Conservation (phyloP, 1,140 invertebrate genomes). For the Pogonus chalceus region DNA sequence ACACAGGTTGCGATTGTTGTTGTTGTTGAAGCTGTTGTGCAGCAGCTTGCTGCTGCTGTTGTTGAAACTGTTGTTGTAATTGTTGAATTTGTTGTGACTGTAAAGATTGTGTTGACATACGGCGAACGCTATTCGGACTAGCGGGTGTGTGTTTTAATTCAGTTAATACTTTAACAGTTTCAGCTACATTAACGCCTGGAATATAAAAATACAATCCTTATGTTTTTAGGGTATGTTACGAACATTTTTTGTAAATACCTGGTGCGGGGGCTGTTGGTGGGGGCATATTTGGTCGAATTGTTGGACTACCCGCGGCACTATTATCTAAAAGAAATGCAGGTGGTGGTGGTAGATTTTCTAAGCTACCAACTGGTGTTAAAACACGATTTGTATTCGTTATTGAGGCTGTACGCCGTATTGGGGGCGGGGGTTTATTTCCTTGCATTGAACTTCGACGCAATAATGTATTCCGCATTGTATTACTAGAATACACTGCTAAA, state of each 20-base stretch:
- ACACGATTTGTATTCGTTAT: slow-evolving; percentile 46
- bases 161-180: slow-evolving; percentile 75
- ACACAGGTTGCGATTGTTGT: slow-evolving; percentile 24
- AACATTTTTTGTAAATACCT: neutral
- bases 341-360: slow-evolving; percentile 69
- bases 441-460: slow-evolving; percentile 51
- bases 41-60: slow-evolving; percentile 20
- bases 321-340: slow-evolving; percentile 69
- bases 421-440: slow-evolving; percentile 66
- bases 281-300: slow-evolving; percentile 12
- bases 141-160: slow-evolving; percentile 77
- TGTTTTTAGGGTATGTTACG: slow-evolving; percentile 15
- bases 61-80: slow-evolving; percentile 28
- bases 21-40: slow-evolving; percentile 21
- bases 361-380: slow-evolving; percentile 25
- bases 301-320: slow-evolving; percentile 18
- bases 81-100: slow-evolving; percentile 26
- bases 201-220: slow-evolving; percentile 17
- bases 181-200: slow-evolving; percentile 59
- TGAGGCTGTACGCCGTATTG: slow-evolving; percentile 74
- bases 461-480: slow-evolving; percentile 35
- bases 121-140: slow-evolving; percentile 65
- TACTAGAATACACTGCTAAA: slow-evolving; percentile 32
- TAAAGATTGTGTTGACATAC: slow-evolving; percentile 33
- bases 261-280: neutral